Evolutionary conservation across 2,113 vertebrate genomes (phyloP), one percentile per base, ranked within the genome.

Genomic region (Gorilla gorilla): DNA sequence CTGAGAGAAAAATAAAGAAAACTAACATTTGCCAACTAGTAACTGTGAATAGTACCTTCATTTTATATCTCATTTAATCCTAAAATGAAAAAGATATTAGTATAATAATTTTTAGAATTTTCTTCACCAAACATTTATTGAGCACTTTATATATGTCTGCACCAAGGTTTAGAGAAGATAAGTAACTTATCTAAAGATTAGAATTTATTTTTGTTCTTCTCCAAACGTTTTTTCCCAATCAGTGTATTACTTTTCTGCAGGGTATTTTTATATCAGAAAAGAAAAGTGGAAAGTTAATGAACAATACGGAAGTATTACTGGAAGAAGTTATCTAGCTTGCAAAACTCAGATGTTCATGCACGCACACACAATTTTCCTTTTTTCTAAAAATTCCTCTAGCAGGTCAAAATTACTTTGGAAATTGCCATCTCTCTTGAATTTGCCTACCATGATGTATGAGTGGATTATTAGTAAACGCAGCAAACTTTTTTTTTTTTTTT

Each of bases 11-110:
- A 55, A 52, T 85, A 78, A 84, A 92, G 68, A 87, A 94, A 83
- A 35, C 8, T 52, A 66, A 85, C 61, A 68, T 76, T 96, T 80
- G n/a, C 68, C 35, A 70, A 27, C 45, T 27, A 11, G 23, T 32
- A 50, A 45, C 25, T 20, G 8, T 50, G 78, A 94, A n/a, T 27
- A 43, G 32, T 18, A 80, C 6, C 55, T 95, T 83, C 12, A 25
- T 32, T 90, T 73, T 48, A 8, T 92, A 72, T 73, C 80, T 87
- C 70, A 83, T 57, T 95, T 92, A 91, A 95, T 90, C 81, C 78
- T 50, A 55, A n/a, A 70, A 66, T 68, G 50, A n/a, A 66, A 93
- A 61, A 43, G 50, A 80, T 84, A 66, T 87, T 75, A 68, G 40
- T 70, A 45, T 84, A 75, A 89, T 73, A 22, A 59, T 30, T 75